These are phyloP conservation scores for Elaphurus davidianus DNA, from an alignment of 2,113 vertebrate genomes.

Conservation along the genomic window DNA sequence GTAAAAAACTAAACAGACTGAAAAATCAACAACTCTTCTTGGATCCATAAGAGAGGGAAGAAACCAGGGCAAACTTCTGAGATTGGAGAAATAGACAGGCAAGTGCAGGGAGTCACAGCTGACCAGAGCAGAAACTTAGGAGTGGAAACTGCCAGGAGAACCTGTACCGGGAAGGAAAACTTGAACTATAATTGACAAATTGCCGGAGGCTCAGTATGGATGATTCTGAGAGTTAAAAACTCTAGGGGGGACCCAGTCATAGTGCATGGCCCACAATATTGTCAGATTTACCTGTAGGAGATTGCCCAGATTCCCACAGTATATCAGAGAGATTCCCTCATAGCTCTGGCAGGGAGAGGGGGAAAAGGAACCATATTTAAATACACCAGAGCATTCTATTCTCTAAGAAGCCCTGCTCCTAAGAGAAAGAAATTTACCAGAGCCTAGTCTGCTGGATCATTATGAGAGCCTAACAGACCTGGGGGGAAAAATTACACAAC, in stretches of 20 bases:
- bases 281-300: background rate
- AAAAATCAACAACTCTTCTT: background rate
- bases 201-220: background rate
- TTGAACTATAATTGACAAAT: background rate
- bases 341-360: background rate
- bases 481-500: background rate
- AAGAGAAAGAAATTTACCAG: background rate
- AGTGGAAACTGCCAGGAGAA: background rate
- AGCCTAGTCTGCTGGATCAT: background rate
- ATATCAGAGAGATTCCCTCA: background rate
- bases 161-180: background rate
- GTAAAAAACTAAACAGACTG: background rate
- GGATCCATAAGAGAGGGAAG: background rate
- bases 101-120: background rate
- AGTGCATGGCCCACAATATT: background rate
- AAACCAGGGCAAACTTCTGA: background rate
- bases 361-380: background rate
- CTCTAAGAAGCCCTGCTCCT: background rate
- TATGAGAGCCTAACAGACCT: background rate
- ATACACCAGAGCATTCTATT: background rate
- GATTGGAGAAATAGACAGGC: background rate
- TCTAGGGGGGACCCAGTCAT: background rate
- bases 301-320: background rate
- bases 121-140: background rate
- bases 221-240: background rate